Conservation (phyloP, 2,888 invertebrate species). For the Danaus chrysippus region DNA sequence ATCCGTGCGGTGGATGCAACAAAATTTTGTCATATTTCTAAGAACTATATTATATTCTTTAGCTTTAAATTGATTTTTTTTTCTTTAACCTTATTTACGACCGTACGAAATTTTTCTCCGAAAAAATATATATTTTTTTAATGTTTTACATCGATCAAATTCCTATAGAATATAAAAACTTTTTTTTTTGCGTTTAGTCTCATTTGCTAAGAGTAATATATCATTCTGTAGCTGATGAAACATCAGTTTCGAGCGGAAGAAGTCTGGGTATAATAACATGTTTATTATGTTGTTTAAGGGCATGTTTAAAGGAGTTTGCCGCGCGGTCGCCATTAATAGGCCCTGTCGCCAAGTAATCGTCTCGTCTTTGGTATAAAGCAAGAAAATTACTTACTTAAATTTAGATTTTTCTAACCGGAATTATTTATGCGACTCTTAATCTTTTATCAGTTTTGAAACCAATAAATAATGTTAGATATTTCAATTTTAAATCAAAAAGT, state of each 20-base stretch:
- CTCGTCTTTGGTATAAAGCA: slow-evolving; percentile 37
- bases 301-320: slow-evolving; percentile 1
- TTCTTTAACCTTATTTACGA: slow-evolving; percentile 13
- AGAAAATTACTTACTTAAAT: neutral
- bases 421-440: too few species aligned
- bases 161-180: neutral
- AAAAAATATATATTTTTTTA: neutral
- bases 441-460: too few species aligned
- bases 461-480: too few species aligned
- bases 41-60: slow-evolving; percentile 23
- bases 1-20: slow-evolving; percentile 23
- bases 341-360: slow-evolving; percentile 58
- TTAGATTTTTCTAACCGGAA: too few species aligned
- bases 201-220: slow-evolving; percentile 1
- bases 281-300: slow-evolving; percentile 5
- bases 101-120: slow-evolving; percentile 1
- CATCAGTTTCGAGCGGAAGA: neutral
- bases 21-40: slow-evolving; percentile 27
- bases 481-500: too few species aligned
- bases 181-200: neutral
- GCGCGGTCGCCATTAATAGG: slow-evolving; percentile 38
- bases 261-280: neutral
- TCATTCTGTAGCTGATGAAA: neutral
- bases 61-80: slow-evolving; percentile 15
- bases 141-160: too few species aligned